Base-by-base conservation (phyloP, 2,797 vertebrate species). In the Falco berigora region DNA sequence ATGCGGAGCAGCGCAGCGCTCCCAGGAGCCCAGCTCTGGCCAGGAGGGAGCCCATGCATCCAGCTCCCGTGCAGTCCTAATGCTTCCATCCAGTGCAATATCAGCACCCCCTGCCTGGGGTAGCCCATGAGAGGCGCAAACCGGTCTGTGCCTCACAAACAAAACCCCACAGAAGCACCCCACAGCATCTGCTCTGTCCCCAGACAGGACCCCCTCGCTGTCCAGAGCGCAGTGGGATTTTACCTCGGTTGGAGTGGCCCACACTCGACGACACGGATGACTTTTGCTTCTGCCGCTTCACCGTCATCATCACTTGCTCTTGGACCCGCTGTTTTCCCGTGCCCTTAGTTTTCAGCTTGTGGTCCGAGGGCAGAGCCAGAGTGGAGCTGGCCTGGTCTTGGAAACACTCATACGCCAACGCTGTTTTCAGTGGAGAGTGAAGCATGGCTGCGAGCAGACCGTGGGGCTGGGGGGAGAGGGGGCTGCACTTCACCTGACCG, bases 281-380 rank as follows among this genome's bases (percentile, higher is more conserved):
- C 93, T 97, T 98, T 36, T 98, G 97, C 94, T 98, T 98, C 94
- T 98, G 98, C 86, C 98, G 55, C 92, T 96, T 98, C 82, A 98
- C 98, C 1, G 98, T 98, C 98, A 98, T 98, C 98, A 98, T 97
- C 94, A 98, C 98, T 76, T 98, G 98, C 93, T 98, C 98, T 68
- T 98, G 98, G 80, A 98, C 98, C 7, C 98, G 97, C 95, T 98
- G 98, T 50, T 98, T 95, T 20, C 98, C 98, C 1, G 98, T 98
- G 61, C 97, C 97, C 53, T 98, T 98, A 1, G 97, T 98, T 84
- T 98, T 98, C 96, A 98, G 97, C 91, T 96, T 98, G 64, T 98
- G 98, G 86, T 98, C 98, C 5, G 98, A 98, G 58, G 98, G 98
- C 97, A 98, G 91, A n/a, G 98, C 98, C 96, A 98, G 94, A 2